Percentiles rank a stretch among this genome's conserved stretches.
Evolutionary conservation across 1,140 invertebrate species (phyloP).

Genomic region (Hypothenemus hampei): DNA sequence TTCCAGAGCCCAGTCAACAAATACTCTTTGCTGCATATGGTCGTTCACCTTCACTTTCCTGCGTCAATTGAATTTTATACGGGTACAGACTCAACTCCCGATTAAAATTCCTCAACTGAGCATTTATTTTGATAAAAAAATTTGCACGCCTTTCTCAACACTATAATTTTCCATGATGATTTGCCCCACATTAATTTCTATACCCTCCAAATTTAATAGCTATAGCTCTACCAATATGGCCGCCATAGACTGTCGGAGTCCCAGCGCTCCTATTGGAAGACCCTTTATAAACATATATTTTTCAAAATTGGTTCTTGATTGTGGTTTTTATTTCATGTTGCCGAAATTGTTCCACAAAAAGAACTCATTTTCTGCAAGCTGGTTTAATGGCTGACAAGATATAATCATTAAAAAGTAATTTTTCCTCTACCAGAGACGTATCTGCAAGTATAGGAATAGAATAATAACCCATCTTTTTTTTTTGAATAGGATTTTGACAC

Average conservation of each 20-base stretch:
- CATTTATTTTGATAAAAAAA: background rate
- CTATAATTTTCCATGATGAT: background rate
- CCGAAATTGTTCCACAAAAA: no score
- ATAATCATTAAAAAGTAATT: no score
- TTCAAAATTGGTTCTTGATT: no score
- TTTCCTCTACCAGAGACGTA: no score
- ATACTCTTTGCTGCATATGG: background rate
- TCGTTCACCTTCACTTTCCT: background rate
- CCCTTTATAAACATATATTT: slow-evolving; percentile 19
- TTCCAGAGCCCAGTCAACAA: background rate
- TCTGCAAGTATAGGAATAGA: no score
- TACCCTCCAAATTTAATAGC: background rate
- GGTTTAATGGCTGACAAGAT: no score
- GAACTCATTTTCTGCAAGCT: no score
- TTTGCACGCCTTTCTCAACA: background rate
- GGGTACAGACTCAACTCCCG: background rate
- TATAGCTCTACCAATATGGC: background rate
- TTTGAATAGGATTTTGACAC: no score
- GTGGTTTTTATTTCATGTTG: no score
- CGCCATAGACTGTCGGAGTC: background rate
- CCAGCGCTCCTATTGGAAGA: background rate
- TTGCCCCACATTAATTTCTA: background rate
- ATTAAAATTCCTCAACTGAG: background rate
- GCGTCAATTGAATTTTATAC: background rate
- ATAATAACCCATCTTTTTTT: no score